Percentiles rank a stretch among this genome's conserved stretches.
phyloP scores from a whole-genome alignment of 2,797 vertebrate genomes.

The Anguilla pacifica region DNA sequence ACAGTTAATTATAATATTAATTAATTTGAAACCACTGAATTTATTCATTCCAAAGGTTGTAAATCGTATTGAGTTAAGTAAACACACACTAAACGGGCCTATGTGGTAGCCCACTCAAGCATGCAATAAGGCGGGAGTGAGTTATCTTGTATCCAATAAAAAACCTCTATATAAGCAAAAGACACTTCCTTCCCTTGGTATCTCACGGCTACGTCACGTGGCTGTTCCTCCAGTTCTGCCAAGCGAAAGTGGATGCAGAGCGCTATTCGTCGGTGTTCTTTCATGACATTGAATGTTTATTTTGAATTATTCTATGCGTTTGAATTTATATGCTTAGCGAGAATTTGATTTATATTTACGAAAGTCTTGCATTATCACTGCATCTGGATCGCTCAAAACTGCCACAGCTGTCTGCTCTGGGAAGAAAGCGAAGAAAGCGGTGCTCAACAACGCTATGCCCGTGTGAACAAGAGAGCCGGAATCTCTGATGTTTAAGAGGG shows the following conservation, averaged over 20 bases:
- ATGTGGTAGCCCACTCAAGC: background rate
- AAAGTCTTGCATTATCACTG: background rate
- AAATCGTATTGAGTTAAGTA: background rate
- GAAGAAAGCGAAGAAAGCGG: background rate
- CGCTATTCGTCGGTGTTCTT: background rate
- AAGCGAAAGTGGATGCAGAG: background rate
- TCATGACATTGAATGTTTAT: background rate
- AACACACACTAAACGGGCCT: background rate
- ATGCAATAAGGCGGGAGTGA: background rate
- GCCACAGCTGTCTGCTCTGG: background rate
- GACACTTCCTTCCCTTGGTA: slow-evolving; percentile 9
- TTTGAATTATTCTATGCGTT: background rate
- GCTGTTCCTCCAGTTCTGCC: background rate
- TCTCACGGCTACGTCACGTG: slow-evolving; percentile 10
- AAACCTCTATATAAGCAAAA: background rate
- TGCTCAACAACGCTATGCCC: no score
- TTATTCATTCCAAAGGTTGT: no score
- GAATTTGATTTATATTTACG: background rate
- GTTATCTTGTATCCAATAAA: background rate
- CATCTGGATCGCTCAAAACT: background rate
- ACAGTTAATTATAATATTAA: no score
- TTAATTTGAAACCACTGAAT: no score
- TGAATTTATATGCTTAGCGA: background rate
- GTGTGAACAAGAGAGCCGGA: background rate
- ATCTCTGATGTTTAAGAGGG: background rate